Conservation (phyloP, 2,113 vertebrate species). For the Misgurnus mizolepis region DNA sequence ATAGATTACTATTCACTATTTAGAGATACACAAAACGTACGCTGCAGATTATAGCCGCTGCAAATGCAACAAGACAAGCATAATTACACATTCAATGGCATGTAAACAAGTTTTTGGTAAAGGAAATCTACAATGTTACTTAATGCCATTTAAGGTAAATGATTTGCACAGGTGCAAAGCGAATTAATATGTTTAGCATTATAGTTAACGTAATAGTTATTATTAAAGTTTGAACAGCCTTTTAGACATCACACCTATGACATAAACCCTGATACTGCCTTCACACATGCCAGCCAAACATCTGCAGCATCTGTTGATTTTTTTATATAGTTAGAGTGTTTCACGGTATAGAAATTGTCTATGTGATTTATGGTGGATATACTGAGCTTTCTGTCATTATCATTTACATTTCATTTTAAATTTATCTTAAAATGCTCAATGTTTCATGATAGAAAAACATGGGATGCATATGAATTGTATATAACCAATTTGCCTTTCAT, state of each 20-base stretch:
- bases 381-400: neutral
- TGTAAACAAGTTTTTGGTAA: too few relatives aligned
- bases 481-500: neutral
- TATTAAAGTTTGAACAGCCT: too few relatives aligned
- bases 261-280: slow-evolving; percentile 62
- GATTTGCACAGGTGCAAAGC: too few relatives aligned
- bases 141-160: too few relatives aligned
- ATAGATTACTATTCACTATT: too few relatives aligned
- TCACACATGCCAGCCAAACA: slow-evolving; percentile 31
- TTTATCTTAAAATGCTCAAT: neutral
- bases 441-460: neutral
- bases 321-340: neutral
- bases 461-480: neutral
- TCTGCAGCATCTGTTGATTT: slow-evolving; percentile 60
- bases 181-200: too few relatives aligned
- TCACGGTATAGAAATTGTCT: neutral
- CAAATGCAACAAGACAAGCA: too few relatives aligned
- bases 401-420: neutral
- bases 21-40: too few relatives aligned
- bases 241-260: slow-evolving; percentile 69
- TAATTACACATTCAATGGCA: too few relatives aligned
- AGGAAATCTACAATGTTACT: too few relatives aligned
- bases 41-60: too few relatives aligned
- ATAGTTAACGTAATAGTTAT: too few relatives aligned
- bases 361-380: neutral